A percentile compares a stretch with the other conserved stretches of the same genome.
These are phyloP conservation scores for Phalloptychus januarius DNA, from an alignment of 2,797 vertebrate genomes.

Conservation along the genomic window DNA sequence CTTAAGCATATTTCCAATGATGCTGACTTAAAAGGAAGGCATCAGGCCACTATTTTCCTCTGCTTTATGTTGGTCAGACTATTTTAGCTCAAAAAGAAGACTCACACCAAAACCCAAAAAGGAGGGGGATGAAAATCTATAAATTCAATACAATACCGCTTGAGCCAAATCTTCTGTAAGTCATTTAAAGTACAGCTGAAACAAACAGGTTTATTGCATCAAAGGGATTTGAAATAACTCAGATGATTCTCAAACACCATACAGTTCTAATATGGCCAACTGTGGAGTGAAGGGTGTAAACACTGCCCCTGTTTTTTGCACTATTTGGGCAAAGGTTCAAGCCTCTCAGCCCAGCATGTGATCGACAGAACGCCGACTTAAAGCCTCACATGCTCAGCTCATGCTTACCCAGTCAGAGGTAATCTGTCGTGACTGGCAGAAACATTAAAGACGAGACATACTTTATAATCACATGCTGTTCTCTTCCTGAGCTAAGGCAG, in stretches of 20 bases:
- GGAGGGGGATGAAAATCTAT: not conserved
- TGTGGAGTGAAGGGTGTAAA: constrained; percentile 17
- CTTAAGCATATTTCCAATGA: not conserved
- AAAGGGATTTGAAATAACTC: constrained; percentile 41
- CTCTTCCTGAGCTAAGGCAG: constrained; percentile 19
- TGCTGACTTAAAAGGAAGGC: not conserved
- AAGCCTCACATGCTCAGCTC: constrained; percentile 40
- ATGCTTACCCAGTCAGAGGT: constrained; percentile 23
- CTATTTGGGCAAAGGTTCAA: constrained; percentile 36
- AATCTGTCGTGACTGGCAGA: constrained; percentile 60
- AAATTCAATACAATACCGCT: not conserved
- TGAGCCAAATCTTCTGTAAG: constrained; percentile 38
- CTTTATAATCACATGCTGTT: constrained; percentile 53
- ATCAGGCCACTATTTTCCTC: not conserved
- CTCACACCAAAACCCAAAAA: not conserved
- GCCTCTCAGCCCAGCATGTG: constrained; percentile 48
- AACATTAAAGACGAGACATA: constrained; percentile 53
- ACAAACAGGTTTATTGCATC: constrained; percentile 46
- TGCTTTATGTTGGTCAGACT: not conserved
- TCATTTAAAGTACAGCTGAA: constrained; percentile 51
- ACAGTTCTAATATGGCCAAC: constrained; percentile 16
- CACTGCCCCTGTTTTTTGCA: constrained; percentile 17
- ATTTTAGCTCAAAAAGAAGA: not conserved
- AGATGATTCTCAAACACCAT: constrained; percentile 49
- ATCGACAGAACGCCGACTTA: constrained; percentile 37